These are phyloP conservation scores for Euglossa dilemma DNA, from an alignment of 1,140 invertebrate genomes.

Conservation along the genomic window DNA sequence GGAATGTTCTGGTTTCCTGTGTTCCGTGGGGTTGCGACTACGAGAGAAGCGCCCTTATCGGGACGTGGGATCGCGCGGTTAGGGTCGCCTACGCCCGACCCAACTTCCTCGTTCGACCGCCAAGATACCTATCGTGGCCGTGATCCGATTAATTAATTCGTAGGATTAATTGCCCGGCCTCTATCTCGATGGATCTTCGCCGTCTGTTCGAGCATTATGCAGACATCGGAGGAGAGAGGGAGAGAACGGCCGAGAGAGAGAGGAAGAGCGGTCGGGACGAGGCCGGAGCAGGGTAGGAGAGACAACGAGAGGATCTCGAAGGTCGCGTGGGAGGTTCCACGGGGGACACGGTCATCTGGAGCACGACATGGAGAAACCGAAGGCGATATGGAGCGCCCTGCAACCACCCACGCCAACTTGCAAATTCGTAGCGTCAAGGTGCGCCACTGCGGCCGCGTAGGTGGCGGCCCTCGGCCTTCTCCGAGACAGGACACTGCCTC, in stretches of 20 bases:
- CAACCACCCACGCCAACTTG: conserved; percentile 38
- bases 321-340: conserved; percentile 44
- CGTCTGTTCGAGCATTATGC: conserved; percentile 39
- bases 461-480: conserved; percentile 29
- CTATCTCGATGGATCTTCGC: conserved; percentile 64
- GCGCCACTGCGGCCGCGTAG: conserved; percentile 35
- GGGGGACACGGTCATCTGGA: conserved; percentile 51
- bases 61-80: conserved; percentile 57
- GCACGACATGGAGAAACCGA: conserved; percentile 45
- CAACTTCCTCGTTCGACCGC: conserved; percentile 55
- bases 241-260: background rate
- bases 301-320: background rate
- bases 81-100: conserved; percentile 62
- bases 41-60: conserved; percentile 54
- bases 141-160: conserved; percentile 71
- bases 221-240: conserved; percentile 5
- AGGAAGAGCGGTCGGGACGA: background rate
- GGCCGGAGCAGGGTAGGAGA: no score
- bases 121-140: conserved; percentile 45
- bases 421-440: conserved; percentile 51
- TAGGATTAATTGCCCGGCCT: conserved; percentile 68
- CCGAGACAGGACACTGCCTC: background rate
- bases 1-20: conserved; percentile 63
- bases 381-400: conserved; percentile 45
- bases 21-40: conserved; percentile 45